Evolutionary conservation across 2,888 invertebrate genomes (phyloP), one percentile per base, ranked within the genome.

Genomic region (Drosophila fulvimacula): DNA sequence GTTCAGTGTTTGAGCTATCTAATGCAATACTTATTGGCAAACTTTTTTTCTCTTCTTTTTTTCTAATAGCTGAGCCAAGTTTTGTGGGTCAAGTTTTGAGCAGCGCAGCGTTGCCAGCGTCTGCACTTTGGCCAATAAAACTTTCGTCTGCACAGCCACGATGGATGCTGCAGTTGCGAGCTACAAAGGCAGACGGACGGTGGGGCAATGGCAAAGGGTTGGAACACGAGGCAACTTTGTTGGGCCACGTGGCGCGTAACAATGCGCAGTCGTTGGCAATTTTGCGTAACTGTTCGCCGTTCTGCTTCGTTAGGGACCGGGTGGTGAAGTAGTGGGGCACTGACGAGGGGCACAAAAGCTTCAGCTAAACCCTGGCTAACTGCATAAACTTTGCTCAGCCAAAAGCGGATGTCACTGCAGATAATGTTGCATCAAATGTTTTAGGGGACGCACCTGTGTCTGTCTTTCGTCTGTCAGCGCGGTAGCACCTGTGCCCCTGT

Each of bases 231-330:
- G 44, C 41, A 49, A 79, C 80, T 88, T 88, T 86, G 83, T 82
- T 39, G 48, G 53, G 69, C 68, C 83, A 85, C 76, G 88, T 85
- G 88, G 86, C 88, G 81, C 84, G 75, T 80, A 88, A 88, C 82
- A 83, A 88, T 73, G 81, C 83, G 67, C 74, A 85, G 77, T 82
- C 78, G 86, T 77, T 86, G 83, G 86, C 86, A 88, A 82, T 82
- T 85, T 86, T 80, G 82, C 88, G 88, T 88, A 88, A 82, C 86
- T 85, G 83, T 75, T 74, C 74, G 69, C 59, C 68, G 86, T 88
- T 83, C 78, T 56, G 84, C 75, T 86, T 88, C 83, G 83, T 83
- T 83, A 88, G 87, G 64, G 62, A 46, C 68, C 58, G 42, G 19
- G 9, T 0, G 2, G 38, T n/a, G 42, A 21, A 2, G 11, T 30